A percentile compares a stretch with the other conserved stretches of the same genome.
These are phyloP conservation scores for Drepana arcuata DNA, from an alignment of 1,140 invertebrate species.

Conservation along the genomic window DNA sequence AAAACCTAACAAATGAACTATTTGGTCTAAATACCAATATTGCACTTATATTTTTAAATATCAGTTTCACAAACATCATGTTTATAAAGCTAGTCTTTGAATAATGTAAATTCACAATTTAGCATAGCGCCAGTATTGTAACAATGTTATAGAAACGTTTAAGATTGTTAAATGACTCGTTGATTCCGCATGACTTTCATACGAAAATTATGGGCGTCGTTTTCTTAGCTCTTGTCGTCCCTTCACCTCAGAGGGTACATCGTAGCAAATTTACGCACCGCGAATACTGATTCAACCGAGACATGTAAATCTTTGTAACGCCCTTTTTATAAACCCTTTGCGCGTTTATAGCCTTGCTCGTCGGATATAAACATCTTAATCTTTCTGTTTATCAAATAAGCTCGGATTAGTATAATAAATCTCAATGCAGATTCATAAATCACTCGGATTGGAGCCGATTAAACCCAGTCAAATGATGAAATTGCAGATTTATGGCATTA, in stretches of 20 bases:
- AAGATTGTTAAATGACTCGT: constrained; percentile 5
- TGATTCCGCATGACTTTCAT: constrained; percentile 11
- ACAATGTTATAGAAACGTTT: background rate
- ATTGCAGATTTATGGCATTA: too few species aligned
- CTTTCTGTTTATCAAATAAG: too few species aligned
- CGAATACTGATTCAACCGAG: constrained; percentile 18
- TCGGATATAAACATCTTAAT: too few species aligned
- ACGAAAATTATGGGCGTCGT: constrained; percentile 12
- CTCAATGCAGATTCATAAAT: too few species aligned
- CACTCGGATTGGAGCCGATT: too few species aligned
- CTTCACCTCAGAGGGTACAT: constrained; percentile 9
- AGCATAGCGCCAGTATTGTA: background rate
- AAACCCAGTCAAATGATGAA: too few species aligned
- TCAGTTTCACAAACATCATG: background rate
- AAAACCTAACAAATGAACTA: background rate
- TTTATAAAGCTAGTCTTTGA: background rate
- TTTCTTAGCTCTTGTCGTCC: constrained; percentile 13
- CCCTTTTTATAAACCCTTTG: constrained; percentile 12
- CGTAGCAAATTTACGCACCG: too few species aligned
- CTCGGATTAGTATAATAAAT: too few species aligned
- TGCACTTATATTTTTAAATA: background rate
- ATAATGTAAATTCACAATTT: background rate
- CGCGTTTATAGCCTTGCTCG: too few species aligned
- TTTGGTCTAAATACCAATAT: background rate
- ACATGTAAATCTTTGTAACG: constrained; percentile 22